Evolutionary conservation across 2,113 vertebrate species (phyloP).

Genomic region (Panthera leo): DNA sequence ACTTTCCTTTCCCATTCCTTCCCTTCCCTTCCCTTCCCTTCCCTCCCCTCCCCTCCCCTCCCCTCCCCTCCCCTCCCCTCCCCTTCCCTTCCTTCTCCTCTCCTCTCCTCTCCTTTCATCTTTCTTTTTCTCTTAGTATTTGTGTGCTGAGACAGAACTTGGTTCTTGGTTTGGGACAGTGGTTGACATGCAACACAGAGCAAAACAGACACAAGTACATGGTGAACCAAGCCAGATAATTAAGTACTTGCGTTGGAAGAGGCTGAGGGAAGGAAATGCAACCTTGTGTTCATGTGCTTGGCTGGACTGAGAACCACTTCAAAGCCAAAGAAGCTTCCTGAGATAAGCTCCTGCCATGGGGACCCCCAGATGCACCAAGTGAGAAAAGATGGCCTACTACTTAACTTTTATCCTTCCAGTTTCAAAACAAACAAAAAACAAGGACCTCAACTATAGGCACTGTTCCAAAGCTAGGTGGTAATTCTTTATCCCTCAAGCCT

Average conservation of each 20-base stretch:
- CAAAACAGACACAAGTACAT: neutral
- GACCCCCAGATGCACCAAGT: neutral
- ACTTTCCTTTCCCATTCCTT: no score
- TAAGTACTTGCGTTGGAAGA: neutral
- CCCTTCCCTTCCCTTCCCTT: no score
- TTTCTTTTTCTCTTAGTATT: neutral
- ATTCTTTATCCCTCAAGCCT: neutral
- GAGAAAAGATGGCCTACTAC: neutral
- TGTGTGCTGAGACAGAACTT: neutral
- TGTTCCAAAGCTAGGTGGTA: neutral
- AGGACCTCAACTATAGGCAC: neutral
- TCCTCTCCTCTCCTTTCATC: no score
- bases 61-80: no score
- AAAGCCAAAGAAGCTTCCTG: neutral
- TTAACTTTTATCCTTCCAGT: neutral
- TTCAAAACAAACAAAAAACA: conserved; percentile 8
- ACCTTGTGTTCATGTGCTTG: accelerated
- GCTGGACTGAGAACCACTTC: neutral
- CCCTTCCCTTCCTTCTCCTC: no score
- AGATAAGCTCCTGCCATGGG: neutral
- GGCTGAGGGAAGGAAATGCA: neutral
- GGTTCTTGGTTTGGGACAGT: neutral
- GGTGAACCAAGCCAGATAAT: neutral
- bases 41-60: no score
- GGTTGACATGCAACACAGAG: neutral